Base-by-base conservation (phyloP, 1,140 invertebrate species). In the Hyles euphorbiae region DNA sequence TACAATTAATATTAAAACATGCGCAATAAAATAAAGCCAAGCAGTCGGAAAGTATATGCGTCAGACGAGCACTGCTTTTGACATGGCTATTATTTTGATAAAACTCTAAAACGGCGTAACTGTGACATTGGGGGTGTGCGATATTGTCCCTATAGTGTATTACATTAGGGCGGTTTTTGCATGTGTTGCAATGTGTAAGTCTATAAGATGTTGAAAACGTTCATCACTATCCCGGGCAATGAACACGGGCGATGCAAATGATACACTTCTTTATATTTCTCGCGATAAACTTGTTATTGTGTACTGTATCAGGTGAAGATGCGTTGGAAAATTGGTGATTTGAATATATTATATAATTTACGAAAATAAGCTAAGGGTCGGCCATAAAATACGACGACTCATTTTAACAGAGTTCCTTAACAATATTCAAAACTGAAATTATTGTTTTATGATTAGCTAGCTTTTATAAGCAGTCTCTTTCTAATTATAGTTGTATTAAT, bases 1-100 rank as follows among this genome's bases (percentile, higher is more conserved):
- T 83, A 86, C 83, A 83, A 88, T 88, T 86, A 86, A 86, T 88
- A 85, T 88, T 86, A 85, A 88, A 85, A 88, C 85, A 88, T 88
- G 85, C 83, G 67, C 82, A 83, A 83, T 88, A 83, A 85, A 85
- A 86, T 83, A 77, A 81, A 88, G 73, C 55, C 81, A 83, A 84
- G 78, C 79, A 83, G 77, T 85, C 81, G 83, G 81, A 84, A 88
- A 84, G 81, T 80, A 86, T 86, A 76, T 74, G 64, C 72, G 79
- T 83, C 81, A 84, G 62, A 74, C 72, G 70, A 74, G 65, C 70
- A 74, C 62, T 83, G 83, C 74, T 83, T 79, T 78, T 87, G 84
- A 87, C 84, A 82, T 74, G 73, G 80, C 81, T 76, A 88, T 88
- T 88, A 86, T 83, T 80, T 74, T 67, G 58, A 40, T 60, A 64